Percentiles rank a stretch among this genome's conserved stretches.
Evolutionary conservation across 1,140 invertebrate species (phyloP).

Genomic region (Mamestra configurata): DNA sequence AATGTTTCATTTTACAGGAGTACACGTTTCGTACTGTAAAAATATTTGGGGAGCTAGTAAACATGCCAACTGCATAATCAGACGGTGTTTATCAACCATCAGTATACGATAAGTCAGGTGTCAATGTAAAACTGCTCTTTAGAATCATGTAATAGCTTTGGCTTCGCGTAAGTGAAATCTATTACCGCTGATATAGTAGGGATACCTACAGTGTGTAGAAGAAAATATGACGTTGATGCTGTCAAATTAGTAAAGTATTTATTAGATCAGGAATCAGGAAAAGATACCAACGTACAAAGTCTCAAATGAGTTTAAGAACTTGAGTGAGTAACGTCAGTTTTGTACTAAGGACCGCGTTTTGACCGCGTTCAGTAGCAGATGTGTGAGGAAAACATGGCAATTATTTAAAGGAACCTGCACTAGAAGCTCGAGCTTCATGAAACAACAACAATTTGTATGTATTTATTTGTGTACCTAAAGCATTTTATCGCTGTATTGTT

Average conservation of each 20-base stretch:
- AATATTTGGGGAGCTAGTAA: constrained; percentile 26
- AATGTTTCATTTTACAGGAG: constrained; percentile 29
- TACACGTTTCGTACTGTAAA: constrained; percentile 29
- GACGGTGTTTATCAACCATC: constrained; percentile 20
- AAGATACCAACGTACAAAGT: too few relatives aligned
- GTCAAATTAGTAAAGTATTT: too few relatives aligned
- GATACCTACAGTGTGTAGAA: background rate
- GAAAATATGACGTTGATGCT: background rate
- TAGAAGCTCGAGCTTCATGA: background rate
- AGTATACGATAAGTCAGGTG: constrained; percentile 27
- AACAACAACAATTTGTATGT: background rate
- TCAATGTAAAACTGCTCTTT: constrained; percentile 1
- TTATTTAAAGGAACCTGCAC: too few relatives aligned
- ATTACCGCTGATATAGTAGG: constrained; percentile 36
- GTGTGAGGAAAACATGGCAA: too few relatives aligned
- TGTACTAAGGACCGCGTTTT: too few relatives aligned
- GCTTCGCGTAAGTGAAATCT: background rate
- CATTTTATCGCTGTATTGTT: constrained; percentile 58
- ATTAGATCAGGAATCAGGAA: too few relatives aligned
- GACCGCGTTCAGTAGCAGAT: too few relatives aligned
- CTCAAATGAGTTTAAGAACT: too few relatives aligned
- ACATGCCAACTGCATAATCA: constrained; percentile 41
- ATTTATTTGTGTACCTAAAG: background rate
- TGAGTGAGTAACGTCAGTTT: too few relatives aligned
- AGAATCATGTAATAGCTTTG: constrained; percentile 20